A percentile compares a stretch with the other conserved stretches of the same genome.
Conservation (phyloP, 2,797 vertebrate species). For the Neomorphus geoffroyi region DNA sequence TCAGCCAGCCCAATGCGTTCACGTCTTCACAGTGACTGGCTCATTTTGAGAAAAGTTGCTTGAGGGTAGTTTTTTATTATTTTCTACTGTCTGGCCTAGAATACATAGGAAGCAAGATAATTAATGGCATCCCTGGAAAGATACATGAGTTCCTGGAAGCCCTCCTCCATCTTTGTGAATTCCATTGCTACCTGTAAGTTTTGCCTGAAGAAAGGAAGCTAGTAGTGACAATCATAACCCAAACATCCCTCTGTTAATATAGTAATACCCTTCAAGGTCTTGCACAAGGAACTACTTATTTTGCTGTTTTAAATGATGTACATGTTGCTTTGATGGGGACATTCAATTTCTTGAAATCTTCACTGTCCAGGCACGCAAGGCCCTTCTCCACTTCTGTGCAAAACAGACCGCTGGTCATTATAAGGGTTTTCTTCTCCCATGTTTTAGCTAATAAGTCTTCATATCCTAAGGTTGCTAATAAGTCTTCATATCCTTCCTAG, state of each 20-base stretch:
- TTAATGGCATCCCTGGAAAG: not conserved
- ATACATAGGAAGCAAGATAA: not conserved
- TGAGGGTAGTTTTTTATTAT: not conserved
- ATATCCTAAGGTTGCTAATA: not conserved
- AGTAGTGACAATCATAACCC: not conserved
- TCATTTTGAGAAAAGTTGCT: constrained; percentile 3
- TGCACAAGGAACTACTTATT: not conserved
- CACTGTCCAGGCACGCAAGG: not conserved
- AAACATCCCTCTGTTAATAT: not conserved
- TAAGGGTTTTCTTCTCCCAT: no score
- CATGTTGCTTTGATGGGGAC: not conserved
- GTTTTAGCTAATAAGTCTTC: no score
- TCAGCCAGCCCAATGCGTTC: not conserved
- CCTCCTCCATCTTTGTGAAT: not conserved
- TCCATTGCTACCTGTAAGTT: not conserved
- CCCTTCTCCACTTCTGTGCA: not conserved
- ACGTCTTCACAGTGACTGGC: not conserved
- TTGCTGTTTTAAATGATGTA: not conserved
- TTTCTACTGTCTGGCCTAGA: not conserved
- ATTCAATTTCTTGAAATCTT: not conserved
- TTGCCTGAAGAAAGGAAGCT: not conserved
- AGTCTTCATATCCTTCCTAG: not conserved
- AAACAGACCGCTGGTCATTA: no score
- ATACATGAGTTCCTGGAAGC: not conserved
- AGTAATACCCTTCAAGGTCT: not conserved